phyloP scores from a whole-genome alignment of 2,113 vertebrate genomes.

The Morone chrysops region DNA sequence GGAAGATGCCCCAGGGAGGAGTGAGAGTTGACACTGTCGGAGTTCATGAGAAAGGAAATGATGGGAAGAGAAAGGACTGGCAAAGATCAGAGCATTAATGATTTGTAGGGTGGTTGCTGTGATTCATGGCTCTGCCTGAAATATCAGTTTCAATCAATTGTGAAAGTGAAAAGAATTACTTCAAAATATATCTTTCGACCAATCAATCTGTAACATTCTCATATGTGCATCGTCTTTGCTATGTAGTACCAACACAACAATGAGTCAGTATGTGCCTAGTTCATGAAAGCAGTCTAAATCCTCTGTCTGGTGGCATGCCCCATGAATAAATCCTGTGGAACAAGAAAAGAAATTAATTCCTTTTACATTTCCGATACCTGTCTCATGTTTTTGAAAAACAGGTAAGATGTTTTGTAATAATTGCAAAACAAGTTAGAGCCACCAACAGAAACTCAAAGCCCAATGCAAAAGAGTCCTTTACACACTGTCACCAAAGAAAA shows the following conservation, averaged over 20 bases:
- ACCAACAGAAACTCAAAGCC: neutral
- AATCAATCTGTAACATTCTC: neutral
- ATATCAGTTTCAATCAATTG: neutral
- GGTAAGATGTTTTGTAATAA: neutral
- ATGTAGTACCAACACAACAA: neutral
- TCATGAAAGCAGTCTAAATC: neutral
- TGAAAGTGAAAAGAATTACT: neutral
- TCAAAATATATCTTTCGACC: neutral
- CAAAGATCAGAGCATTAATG: conserved; percentile 24
- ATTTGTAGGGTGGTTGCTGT: conserved; percentile 20
- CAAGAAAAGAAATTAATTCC: neutral
- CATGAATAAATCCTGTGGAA: neutral
- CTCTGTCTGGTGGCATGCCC: neutral
- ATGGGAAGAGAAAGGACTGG: conserved; percentile 28
- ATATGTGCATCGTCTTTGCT: neutral
- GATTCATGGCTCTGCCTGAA: conserved; percentile 6
- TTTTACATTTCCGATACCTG: neutral
- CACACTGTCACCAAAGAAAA: neutral
- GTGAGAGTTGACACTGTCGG: conserved; percentile 46
- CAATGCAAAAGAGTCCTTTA: neutral
- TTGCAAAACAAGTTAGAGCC: neutral
- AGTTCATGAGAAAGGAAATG: conserved; percentile 79
- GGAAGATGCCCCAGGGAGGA: conserved; percentile 59
- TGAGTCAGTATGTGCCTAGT: neutral
- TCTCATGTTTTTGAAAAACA: neutral